Base-by-base conservation (phyloP, 1,140 invertebrate species). In the Drosophila ogumai region DNA sequence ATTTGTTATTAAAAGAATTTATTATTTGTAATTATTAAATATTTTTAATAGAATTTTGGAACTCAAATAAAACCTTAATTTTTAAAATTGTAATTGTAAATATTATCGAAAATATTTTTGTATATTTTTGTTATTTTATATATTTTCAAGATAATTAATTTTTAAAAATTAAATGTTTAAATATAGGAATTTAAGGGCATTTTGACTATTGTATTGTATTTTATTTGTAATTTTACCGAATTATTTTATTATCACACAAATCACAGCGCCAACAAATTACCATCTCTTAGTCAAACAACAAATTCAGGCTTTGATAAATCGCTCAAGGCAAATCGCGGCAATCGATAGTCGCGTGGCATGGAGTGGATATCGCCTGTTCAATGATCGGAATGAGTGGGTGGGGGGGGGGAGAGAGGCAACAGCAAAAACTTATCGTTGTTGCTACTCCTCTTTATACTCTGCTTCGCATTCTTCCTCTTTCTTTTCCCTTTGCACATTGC, bases 401-500 rank as follows among this genome's bases (percentile, higher is more conserved):
- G 12, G 38, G 34, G 57, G 17, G 9, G 41, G 8, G 12, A 47
- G 34, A 54, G 50, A 38, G 56, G 17, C 4, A 59, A 32, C 10
- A 9, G 12, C 44, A 31, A 50, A 22, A 25, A 34, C 36, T 49
- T 44, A 31, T 38, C 32, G 22, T 17, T 36, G 9, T 31, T 28
- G 22, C 46, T 64, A 22, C 43, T 38, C n/a, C 44, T 49, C 15
- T 28, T 28, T 28, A 5, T 6, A 28, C 25, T 28, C 25, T 28
- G 25, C 38, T 44, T 46, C 49, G 13, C 40, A 13, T 32, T 28
- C 15, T 15, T 44, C 36, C n/a, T 46, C 32, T 28, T 67, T 31
- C 22, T 8, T 19, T 36, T 8, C 15, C 43, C 34, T 46, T 71
- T 67, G 52, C 56, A 74, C 49, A 78, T 36, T 78, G 79, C 63